Evolutionary conservation across 1,140 invertebrate species (phyloP).

Genomic region (Diploscapter pachys): DNA sequence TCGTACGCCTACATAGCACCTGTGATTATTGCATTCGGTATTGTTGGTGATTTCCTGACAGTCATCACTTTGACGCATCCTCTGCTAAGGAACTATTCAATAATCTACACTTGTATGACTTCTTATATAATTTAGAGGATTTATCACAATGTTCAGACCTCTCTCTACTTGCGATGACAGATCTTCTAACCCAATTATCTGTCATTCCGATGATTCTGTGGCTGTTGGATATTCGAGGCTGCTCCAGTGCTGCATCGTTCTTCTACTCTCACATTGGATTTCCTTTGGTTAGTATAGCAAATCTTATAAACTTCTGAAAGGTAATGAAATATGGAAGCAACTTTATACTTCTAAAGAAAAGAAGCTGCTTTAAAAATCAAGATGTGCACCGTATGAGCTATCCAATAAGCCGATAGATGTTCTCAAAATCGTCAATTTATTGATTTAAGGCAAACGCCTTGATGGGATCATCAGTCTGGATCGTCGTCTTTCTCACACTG

Average conservation of each 20-base stretch:
- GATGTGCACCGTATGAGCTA: too few species aligned
- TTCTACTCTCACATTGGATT: constrained; percentile 59
- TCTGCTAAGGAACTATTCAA: constrained; percentile 36
- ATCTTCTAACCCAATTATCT: constrained; percentile 56
- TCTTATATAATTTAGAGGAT: too few species aligned
- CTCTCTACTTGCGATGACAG: constrained; percentile 55
- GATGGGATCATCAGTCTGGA: constrained; percentile 57
- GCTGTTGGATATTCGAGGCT: constrained; percentile 51
- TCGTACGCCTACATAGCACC: constrained; percentile 58
- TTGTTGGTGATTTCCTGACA: constrained; percentile 43
- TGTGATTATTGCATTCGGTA: constrained; percentile 47
- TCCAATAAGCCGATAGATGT: too few species aligned
- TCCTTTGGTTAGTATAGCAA: constrained; percentile 43
- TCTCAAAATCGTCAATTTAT: too few species aligned
- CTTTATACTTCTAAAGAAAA: too few species aligned
- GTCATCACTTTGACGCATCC: constrained; percentile 42
- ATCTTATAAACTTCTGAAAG: too few species aligned
- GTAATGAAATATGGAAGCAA: too few species aligned
- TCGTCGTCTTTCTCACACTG: constrained; percentile 56
- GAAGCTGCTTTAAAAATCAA: too few species aligned
- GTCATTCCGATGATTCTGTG: constrained; percentile 58
- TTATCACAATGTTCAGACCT: constrained; percentile 27
- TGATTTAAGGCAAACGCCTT: constrained; percentile 54
- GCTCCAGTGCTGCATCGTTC: constrained; percentile 50
- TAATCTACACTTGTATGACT: constrained; percentile 49